phyloP scores from a whole-genome alignment of 2,797 vertebrate species.

The Clangula hyemalis region DNA sequence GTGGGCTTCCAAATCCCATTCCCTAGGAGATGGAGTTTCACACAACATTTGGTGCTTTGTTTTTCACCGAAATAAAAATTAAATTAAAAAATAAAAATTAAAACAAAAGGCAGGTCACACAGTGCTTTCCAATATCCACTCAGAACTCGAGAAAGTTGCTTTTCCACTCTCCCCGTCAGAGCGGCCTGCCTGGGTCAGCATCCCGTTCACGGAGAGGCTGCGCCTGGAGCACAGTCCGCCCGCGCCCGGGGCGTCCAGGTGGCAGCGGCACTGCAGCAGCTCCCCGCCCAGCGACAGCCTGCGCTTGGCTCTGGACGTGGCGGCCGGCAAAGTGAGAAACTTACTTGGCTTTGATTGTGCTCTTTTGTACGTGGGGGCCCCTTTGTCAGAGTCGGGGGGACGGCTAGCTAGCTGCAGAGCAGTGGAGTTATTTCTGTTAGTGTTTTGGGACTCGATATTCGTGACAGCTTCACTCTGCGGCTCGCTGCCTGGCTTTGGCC shows the following conservation, averaged over 20 bases:
- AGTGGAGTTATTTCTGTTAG: conserved; percentile 97
- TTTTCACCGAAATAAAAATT: conserved; percentile 57
- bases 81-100: conserved; percentile 35
- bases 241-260: conserved; percentile 75
- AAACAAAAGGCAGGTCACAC: conserved; percentile 82
- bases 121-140: conserved; percentile 95
- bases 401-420: conserved; percentile 82
- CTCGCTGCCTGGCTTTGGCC: conserved; percentile 80
- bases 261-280: conserved; percentile 79
- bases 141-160: conserved; percentile 85
- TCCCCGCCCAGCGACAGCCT: conserved; percentile 90
- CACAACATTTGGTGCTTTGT: conserved; percentile 50
- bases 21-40: conserved; percentile 77
- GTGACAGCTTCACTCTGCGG: conserved; percentile 79
- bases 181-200: conserved; percentile 83
- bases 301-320: conserved; percentile 83
- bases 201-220: conserved; percentile 92
- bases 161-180: conserved; percentile 79
- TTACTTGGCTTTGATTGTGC: conserved; percentile 88
- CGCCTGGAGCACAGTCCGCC: conserved; percentile 84
- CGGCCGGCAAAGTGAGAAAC: conserved; percentile 91
- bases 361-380: conserved; percentile 86
- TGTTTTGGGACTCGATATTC: conserved; percentile 89
- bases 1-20: conserved; percentile 76
- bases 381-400: conserved; percentile 75